Evolutionary conservation across 2,113 vertebrate species (phyloP).

Genomic region (Callipepla californica): DNA sequence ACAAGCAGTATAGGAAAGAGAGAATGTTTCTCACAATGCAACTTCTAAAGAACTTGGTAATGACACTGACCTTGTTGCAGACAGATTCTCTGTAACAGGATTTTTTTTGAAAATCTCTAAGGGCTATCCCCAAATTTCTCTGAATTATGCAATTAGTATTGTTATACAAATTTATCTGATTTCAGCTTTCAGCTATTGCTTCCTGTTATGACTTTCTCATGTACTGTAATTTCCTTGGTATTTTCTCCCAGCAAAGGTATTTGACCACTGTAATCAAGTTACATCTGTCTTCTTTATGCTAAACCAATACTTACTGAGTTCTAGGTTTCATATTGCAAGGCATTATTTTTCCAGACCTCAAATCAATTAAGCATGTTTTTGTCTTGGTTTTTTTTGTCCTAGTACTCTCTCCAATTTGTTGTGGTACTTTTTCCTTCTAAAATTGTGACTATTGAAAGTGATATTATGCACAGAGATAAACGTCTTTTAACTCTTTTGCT

Average conservation of each 20-base stretch:
- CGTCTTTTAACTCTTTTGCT: neutral
- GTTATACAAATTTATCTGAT: slow-evolving; percentile 20
- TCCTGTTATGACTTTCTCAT: slow-evolving; percentile 41
- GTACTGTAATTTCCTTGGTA: neutral
- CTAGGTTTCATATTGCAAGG: neutral
- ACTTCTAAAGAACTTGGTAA: slow-evolving; percentile 19
- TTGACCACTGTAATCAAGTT: neutral
- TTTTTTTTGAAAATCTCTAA: slow-evolving; percentile 37
- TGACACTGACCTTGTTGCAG: neutral
- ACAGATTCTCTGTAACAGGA: slow-evolving; percentile 22
- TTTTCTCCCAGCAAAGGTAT: slow-evolving; percentile 9
- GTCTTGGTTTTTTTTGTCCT: neutral
- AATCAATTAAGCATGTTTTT: neutral
- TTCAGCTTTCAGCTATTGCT: slow-evolving; percentile 34
- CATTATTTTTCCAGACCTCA: neutral
- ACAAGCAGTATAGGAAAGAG: slow-evolving; percentile 26
- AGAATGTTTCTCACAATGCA: neutral
- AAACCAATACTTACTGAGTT: neutral
- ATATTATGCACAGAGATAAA: neutral
- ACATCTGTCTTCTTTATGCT: neutral
- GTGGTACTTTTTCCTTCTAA: neutral
- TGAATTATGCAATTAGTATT: neutral
- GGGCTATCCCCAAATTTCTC: neutral
- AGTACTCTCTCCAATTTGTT: neutral
- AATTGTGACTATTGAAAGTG: neutral